Percentiles rank a stretch among this genome's conserved stretches.
Evolutionary conservation across 2,797 vertebrate species (phyloP).

Genomic region (Pteronotus mesoamericanus): DNA sequence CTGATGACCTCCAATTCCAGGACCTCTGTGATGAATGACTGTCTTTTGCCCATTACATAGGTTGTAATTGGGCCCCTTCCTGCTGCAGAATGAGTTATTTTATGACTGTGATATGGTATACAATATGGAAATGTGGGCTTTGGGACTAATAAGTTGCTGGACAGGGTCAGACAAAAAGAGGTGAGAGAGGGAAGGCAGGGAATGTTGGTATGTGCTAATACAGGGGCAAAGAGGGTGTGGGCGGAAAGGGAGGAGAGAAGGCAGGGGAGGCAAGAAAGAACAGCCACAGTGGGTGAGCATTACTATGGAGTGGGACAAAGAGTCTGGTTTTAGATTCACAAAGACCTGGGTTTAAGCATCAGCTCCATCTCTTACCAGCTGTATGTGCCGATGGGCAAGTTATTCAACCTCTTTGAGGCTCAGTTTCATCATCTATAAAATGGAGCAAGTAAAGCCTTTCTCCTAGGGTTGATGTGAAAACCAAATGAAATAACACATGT

Average conservation of each 20-base stretch:
- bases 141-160: conserved; percentile 20
- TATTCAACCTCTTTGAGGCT: background rate
- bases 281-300: background rate
- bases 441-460: background rate
- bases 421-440: background rate
- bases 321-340: background rate
- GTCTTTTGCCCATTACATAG: conserved; percentile 35
- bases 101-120: conserved; percentile 31
- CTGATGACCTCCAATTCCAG: background rate
- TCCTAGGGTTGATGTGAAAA: background rate
- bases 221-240: background rate
- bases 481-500: background rate
- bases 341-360: background rate
- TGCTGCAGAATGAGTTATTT: conserved; percentile 20
- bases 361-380: background rate
- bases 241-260: background rate
- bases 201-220: background rate
- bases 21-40: background rate
- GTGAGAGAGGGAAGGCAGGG: background rate
- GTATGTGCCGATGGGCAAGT: background rate
- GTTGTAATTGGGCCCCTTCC: conserved; percentile 25
- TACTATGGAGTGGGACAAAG: background rate
- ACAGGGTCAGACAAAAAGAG: background rate
- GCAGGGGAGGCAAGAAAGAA: background rate
- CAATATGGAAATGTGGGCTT: conserved; percentile 31